Base-by-base conservation (phyloP, 1,140 invertebrate genomes). In the Frieseomelitta varia region DNA sequence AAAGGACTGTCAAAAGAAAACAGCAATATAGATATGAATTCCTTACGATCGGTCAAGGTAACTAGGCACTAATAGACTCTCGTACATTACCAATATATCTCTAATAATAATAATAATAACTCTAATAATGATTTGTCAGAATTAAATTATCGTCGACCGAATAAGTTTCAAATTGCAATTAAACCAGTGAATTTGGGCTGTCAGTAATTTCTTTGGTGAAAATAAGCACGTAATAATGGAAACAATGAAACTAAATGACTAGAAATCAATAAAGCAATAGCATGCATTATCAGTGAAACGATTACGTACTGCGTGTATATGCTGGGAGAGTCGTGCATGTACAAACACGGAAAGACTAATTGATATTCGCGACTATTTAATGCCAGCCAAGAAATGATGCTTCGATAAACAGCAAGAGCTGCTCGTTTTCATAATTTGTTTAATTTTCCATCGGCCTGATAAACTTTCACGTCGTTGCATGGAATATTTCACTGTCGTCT, bases 281-380 rank as follows among this genome's bases (percentile, higher is more conserved):
- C 14, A 4, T 27, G 15, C 21, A 8, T 71, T 24, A 47, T 71
- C 69, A 1, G 39, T 30, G 21, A 73, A 51, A 21, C 24, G 1
- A 11, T 10, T 81, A 81, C 47, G 79, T 81, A 81, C 71, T 47
- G 71, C 30, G 47, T 15, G 2, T 81, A 81, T 63, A 81, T n/a
- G 47, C 56, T 15, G 56, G 21, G 12, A 53, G 69, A 73, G 15
- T 65, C 58, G 71, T 74, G 56, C 79, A 74, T 81, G 4, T 34
- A 21, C 56, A 47, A 65, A 14, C 27, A 51, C 27, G 0, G 24
- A 21, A 51, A 65, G 2, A 39, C 21, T n/a, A 55, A 74, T 65
- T 53, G 17, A 2, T 81, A 47, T 55, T 47, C 67, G 11, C 4
- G 19, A 4, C 2, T 39, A 12, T 51, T 34, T 34, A 63, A 65